Evolutionary conservation across 1,140 invertebrate species (phyloP).

Genomic region (Hermetia illucens): DNA sequence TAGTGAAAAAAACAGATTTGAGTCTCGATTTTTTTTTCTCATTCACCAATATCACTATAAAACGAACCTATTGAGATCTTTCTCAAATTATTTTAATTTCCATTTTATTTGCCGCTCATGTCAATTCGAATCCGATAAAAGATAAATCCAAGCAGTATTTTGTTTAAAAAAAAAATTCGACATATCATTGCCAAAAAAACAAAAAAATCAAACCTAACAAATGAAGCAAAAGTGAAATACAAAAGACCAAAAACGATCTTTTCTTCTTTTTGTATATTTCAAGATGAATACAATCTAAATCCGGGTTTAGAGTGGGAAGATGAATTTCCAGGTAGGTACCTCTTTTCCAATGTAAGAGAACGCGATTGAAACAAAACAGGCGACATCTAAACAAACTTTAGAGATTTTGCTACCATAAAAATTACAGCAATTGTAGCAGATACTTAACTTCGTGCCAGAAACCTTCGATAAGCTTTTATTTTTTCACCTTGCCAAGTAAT

Average conservation of each 20-base stretch:
- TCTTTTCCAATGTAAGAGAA: constrained; percentile 28
- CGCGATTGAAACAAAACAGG: constrained; percentile 32
- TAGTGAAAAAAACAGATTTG: not conserved
- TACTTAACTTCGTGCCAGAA: not conserved
- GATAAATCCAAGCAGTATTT: not conserved
- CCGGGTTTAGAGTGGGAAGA: constrained; percentile 99
- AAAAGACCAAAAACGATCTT: constrained; percentile 17
- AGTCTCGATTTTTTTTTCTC: not conserved
- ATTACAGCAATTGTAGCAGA: no score
- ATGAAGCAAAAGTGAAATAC: not conserved
- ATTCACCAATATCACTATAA: not conserved
- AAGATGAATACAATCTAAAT: constrained; percentile 98
- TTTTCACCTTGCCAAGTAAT: not conserved
- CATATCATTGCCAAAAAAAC: constrained; percentile 2
- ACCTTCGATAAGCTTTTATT: not conserved
- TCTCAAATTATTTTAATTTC: not conserved
- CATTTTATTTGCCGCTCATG: not conserved
- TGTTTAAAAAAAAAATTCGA: not conserved
- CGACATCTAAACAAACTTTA: no score
- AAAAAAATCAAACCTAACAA: constrained; percentile 30
- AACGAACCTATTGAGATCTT: not conserved
- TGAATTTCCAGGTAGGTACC: constrained; percentile 97
- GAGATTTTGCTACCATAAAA: no score
- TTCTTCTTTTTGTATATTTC: constrained; percentile 64
- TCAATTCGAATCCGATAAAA: not conserved